A percentile compares a stretch with the other conserved stretches of the same genome.
These are phyloP conservation scores for Pteria penguin DNA, from an alignment of 2,888 invertebrate genomes.

Conservation along the genomic window DNA sequence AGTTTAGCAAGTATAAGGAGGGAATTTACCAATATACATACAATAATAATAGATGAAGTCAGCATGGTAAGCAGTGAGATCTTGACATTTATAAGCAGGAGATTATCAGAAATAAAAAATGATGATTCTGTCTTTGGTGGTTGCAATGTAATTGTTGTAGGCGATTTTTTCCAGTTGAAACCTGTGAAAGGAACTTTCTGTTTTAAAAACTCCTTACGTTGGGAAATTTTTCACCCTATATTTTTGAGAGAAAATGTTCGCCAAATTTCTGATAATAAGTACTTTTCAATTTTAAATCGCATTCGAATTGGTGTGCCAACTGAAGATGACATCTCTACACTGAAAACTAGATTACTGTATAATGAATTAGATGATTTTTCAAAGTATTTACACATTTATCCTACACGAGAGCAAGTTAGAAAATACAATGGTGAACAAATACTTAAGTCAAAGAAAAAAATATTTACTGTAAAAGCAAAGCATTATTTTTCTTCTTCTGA, in stretches of 20 bases:
- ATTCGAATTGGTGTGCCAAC: neutral
- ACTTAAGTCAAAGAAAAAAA: neutral
- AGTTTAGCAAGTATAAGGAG: slow-evolving; percentile 16
- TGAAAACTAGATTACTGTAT: slow-evolving; percentile 3
- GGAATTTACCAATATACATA: slow-evolving; percentile 37
- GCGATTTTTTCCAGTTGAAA: slow-evolving; percentile 45
- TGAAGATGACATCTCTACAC: neutral
- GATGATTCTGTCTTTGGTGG: slow-evolving; percentile 32
- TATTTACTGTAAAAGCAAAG: neutral
- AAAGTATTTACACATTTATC: slow-evolving; percentile 7
- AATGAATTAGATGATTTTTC: neutral
- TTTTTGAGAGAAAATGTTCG: slow-evolving; percentile 39
- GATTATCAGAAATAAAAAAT: slow-evolving; percentile 31
- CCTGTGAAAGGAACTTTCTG: slow-evolving; percentile 32
- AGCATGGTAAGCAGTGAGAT: slow-evolving; percentile 49
- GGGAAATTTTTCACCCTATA: slow-evolving; percentile 40
- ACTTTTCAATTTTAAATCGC: neutral
- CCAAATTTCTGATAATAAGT: slow-evolving; percentile 6
- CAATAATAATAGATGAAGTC: slow-evolving; percentile 47
- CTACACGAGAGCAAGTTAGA: neutral
- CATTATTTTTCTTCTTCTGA: slow-evolving; percentile 1
- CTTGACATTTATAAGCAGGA: slow-evolving; percentile 38
- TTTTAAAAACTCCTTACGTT: slow-evolving; percentile 35
- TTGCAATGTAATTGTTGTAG: slow-evolving; percentile 40
- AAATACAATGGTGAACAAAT: neutral